A percentile compares a stretch with the other conserved stretches of the same genome.
Conservation (phyloP, 2,888 invertebrate genomes). For the Aromia moschata region DNA sequence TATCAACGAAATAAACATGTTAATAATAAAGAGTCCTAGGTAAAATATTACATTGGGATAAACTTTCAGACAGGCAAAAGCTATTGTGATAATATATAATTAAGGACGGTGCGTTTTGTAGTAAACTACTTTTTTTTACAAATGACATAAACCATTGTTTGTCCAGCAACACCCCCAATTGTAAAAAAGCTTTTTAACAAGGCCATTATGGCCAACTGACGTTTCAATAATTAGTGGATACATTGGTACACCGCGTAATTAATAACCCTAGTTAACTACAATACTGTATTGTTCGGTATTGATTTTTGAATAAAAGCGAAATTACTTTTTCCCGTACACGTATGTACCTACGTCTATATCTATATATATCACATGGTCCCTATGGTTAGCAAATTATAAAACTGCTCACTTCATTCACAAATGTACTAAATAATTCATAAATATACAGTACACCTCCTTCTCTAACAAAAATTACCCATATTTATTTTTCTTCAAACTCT, state of each 20-base stretch:
- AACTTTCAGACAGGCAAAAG: slow-evolving; percentile 34
- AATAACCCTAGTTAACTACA: slow-evolving; percentile 50
- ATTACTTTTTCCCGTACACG: neutral
- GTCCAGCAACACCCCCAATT: slow-evolving; percentile 49
- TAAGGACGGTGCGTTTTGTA: slow-evolving; percentile 35
- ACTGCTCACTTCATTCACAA: no score
- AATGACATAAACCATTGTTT: slow-evolving; percentile 47
- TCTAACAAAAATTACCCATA: no score
- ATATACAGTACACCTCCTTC: no score
- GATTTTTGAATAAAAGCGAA: slow-evolving; percentile 36
- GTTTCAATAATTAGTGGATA: slow-evolving; percentile 49
- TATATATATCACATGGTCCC: no score
- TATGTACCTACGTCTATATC: no score
- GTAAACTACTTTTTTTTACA: slow-evolving; percentile 41
- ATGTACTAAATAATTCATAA: no score
- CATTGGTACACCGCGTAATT: slow-evolving; percentile 47
- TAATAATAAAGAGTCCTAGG: slow-evolving; percentile 30
- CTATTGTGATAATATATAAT: slow-evolving; percentile 35
- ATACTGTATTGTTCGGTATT: slow-evolving; percentile 46
- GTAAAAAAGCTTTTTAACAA: slow-evolving; percentile 54
- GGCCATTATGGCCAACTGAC: slow-evolving; percentile 52
- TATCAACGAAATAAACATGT: slow-evolving; percentile 27
- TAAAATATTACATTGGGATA: slow-evolving; percentile 31
- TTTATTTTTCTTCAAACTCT: no score
- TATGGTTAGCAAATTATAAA: no score